Percentiles rank a stretch among this genome's conserved stretches.
These are phyloP conservation scores for Nephila pilipes DNA, from an alignment of 1,140 invertebrate genomes.

Conservation along the genomic window DNA sequence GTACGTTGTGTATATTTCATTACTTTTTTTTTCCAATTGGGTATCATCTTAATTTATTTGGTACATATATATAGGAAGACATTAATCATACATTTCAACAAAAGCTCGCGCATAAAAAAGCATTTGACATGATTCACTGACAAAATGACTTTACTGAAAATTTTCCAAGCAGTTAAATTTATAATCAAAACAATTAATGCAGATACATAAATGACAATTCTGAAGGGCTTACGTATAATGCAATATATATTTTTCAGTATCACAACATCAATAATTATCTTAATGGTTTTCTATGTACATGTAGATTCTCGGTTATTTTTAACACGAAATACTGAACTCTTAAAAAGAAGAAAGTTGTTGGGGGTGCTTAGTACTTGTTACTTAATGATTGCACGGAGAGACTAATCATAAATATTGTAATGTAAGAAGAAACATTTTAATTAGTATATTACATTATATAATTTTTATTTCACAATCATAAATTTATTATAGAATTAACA, in stretches of 20 bases:
- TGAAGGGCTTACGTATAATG: background rate
- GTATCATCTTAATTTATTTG: too few relatives aligned
- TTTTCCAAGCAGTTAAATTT: background rate
- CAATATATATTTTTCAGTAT: background rate
- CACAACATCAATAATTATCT: background rate
- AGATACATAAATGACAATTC: background rate
- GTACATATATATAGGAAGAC: conserved; percentile 57
- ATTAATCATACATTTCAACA: conserved; percentile 64
- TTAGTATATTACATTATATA: background rate
- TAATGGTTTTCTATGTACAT: background rate
- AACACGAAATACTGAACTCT: background rate
- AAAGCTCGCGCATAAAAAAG: conserved; percentile 69
- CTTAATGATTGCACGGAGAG: background rate
- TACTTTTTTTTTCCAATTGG: background rate
- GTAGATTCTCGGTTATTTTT: background rate
- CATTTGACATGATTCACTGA: background rate
- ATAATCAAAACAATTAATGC: background rate
- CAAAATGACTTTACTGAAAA: background rate
- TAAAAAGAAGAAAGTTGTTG: background rate
- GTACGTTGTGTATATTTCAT: background rate
- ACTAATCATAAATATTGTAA: background rate
- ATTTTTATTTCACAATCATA: background rate
- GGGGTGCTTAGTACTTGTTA: background rate
- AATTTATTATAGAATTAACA: background rate
- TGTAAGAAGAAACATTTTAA: background rate